Percentiles rank a stretch among this genome's conserved stretches.
Evolutionary conservation across 2,113 vertebrate species (phyloP).

Genomic region (Poecilia latipinna): DNA sequence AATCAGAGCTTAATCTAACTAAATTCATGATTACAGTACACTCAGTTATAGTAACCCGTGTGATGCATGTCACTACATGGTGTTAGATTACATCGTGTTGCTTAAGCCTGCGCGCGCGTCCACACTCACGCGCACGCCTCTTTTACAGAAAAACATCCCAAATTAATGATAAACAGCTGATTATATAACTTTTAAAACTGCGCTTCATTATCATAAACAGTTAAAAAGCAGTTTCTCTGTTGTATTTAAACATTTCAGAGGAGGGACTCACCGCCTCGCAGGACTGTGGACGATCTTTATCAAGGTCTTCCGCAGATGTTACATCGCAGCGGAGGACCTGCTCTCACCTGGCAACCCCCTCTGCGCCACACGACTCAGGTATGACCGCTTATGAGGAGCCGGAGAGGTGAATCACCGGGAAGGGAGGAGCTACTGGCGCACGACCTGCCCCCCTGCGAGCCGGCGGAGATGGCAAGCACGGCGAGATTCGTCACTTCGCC

Average conservation of each 20-base stretch:
- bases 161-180: background rate
- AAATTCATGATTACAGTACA: background rate
- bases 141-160: background rate
- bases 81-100: slow-evolving; percentile 7
- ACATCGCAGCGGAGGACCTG: too few relatives aligned
- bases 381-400: background rate
- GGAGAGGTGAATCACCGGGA: background rate
- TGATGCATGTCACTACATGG: background rate
- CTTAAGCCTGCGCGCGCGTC: background rate
- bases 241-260: background rate
- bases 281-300: background rate
- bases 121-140: background rate
- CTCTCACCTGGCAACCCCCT: slow-evolving; percentile 10
- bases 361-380: slow-evolving; percentile 32
- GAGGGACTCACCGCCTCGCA: slow-evolving; percentile 7
- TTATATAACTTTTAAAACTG: background rate
- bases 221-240: background rate
- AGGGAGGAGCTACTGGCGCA: slow-evolving; percentile 19
- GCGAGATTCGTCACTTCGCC: slow-evolving; percentile 13
- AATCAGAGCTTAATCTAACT: background rate
- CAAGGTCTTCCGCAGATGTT: background rate
- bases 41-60: background rate
- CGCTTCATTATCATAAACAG: background rate
- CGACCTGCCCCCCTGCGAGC: slow-evolving; percentile 17
- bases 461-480: background rate